These are phyloP conservation scores for Philonicus albiceps DNA, from an alignment of 2,888 invertebrate species.

Conservation along the genomic window DNA sequence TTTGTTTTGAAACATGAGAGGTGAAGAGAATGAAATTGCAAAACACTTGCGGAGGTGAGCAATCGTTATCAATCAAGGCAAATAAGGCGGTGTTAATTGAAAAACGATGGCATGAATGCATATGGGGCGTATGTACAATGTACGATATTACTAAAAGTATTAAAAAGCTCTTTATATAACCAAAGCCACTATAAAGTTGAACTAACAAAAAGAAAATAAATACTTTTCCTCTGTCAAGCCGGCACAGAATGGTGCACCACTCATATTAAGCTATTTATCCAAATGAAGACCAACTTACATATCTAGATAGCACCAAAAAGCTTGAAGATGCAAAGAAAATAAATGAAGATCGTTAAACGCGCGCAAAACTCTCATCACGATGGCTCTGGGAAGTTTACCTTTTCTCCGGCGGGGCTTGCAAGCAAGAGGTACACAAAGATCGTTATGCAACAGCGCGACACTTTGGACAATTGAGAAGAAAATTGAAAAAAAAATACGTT, in stretches of 20 bases:
- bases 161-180: slow-evolving; percentile 32
- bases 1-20: neutral
- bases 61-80: neutral
- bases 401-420: neutral
- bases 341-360: neutral
- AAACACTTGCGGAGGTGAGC: neutral
- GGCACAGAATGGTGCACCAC: slow-evolving; percentile 12
- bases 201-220: slow-evolving; percentile 20
- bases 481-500: neutral
- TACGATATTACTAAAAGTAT: neutral
- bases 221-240: slow-evolving; percentile 19
- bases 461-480: neutral
- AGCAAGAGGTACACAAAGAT: neutral
- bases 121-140: neutral
- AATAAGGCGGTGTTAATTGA: neutral
- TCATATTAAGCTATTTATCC: slow-evolving; percentile 13
- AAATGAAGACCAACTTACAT: neutral
- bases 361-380: slow-evolving; percentile 5
- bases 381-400: neutral
- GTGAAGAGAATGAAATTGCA: neutral
- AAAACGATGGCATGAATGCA: neutral
- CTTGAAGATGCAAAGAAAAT: neutral
- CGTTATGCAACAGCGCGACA: slow-evolving; percentile 15
- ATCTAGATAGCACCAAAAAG: slow-evolving; percentile 23
- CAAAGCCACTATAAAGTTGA: slow-evolving; percentile 35